phyloP scores from a whole-genome alignment of 2,113 vertebrate species.

The Puffinus mauretanicus region DNA sequence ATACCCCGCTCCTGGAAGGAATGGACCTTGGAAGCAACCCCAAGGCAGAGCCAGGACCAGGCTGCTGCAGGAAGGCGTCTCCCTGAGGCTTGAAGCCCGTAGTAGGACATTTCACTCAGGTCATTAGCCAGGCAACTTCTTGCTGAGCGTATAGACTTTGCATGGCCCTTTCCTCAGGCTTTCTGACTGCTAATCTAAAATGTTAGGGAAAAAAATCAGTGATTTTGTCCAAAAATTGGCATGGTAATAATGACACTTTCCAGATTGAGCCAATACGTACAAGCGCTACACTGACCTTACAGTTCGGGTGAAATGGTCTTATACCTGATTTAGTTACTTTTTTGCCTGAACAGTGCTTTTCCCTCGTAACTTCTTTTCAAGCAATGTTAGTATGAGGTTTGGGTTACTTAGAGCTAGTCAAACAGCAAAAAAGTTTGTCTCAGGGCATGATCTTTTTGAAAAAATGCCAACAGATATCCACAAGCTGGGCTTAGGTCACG shows the following conservation, averaged over 20 bases:
- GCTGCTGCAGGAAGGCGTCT: neutral
- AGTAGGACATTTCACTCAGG: neutral
- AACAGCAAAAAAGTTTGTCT: neutral
- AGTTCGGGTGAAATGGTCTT: neutral
- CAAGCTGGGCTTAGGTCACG: neutral
- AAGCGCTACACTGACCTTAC: neutral
- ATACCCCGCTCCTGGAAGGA: neutral
- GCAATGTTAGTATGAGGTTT: neutral
- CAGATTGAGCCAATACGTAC: fast-evolving
- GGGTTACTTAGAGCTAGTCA: neutral
- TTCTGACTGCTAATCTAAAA: neutral
- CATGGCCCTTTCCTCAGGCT: neutral
- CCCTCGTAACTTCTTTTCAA: neutral
- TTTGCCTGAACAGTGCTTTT: neutral
- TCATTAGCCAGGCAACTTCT: neutral
- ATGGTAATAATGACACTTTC: neutral
- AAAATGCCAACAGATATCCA: neutral
- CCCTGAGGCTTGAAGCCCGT: neutral
- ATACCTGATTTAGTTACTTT: neutral
- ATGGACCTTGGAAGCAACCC: neutral
- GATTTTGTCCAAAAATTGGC: neutral
- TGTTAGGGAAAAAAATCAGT: neutral
- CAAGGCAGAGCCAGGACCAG: neutral
- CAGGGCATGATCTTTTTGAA: neutral
- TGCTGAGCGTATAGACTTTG: neutral